These are phyloP conservation scores for Oriolus oriolus DNA, from an alignment of 2,113 vertebrate genomes.

Conservation along the genomic window DNA sequence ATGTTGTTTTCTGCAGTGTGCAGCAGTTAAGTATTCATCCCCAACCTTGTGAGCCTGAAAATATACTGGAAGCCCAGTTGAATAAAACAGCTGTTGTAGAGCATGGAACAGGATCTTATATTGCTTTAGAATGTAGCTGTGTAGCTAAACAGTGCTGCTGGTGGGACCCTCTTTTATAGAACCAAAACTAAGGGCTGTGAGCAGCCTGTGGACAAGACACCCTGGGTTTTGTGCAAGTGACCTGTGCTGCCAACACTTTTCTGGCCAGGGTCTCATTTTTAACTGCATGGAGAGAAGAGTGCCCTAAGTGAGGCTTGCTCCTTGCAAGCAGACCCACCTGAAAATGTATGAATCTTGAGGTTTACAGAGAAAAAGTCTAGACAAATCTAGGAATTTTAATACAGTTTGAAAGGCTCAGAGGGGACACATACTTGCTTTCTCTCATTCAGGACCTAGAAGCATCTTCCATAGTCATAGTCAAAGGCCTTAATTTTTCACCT, in stretches of 20 bases:
- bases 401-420: not conserved
- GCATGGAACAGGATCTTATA: not conserved
- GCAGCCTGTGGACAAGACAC: not conserved
- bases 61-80: not conserved
- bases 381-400: not conserved
- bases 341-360: not conserved
- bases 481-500: not conserved
- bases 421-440: not conserved
- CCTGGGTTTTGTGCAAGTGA: not conserved
- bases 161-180: not conserved
- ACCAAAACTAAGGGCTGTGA: not conserved
- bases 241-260: not conserved
- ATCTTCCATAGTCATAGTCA: not conserved
- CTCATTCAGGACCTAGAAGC: not conserved
- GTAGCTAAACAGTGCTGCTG: not conserved
- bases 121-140: not conserved
- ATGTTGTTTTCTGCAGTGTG: not conserved
- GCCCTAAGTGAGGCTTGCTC: not conserved
- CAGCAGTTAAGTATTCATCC: not conserved
- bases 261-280: not conserved
- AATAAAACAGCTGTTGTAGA: not conserved
- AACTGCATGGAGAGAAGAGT: not conserved
- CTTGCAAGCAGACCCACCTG: not conserved
- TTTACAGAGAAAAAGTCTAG: not conserved
- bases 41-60: not conserved